Conservation (phyloP, 2,113 vertebrate genomes). For the Pachycephala philippinensis region DNA sequence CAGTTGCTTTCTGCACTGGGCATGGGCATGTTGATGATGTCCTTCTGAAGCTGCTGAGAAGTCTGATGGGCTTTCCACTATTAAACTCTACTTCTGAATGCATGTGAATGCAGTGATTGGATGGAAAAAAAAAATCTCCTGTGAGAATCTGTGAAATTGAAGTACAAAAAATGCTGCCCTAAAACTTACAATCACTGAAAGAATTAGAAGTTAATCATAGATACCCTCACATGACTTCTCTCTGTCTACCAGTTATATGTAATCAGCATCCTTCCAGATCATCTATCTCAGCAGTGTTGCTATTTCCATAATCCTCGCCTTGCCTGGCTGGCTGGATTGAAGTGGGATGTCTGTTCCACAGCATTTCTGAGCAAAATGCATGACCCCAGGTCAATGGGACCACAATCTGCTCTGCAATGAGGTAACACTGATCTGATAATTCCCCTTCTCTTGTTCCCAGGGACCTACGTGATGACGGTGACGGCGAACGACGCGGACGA, state of each 20-base stretch:
- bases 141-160: background rate
- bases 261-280: constrained; percentile 8
- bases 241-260: background rate
- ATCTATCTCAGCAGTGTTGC: background rate
- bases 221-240: background rate
- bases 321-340: background rate
- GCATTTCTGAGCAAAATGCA: background rate
- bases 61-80: background rate
- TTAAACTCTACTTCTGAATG: background rate
- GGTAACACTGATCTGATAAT: background rate
- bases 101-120: background rate
- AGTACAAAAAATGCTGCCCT: background rate
- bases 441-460: constrained; percentile 57
- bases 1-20: background rate
- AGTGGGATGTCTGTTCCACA: background rate
- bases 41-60: constrained; percentile 2
- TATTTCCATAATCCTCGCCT: background rate
- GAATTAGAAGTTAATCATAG: constrained; percentile 38
- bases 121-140: background rate
- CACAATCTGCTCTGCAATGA: background rate
- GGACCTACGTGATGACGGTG: constrained; percentile 93
- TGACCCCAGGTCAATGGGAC: accelerated
- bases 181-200: constrained; percentile 16
- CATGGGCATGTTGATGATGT: background rate
- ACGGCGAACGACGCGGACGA: constrained; percentile 92